Evolutionary conservation across 2,113 vertebrate species (phyloP).

Genomic region (Corythornis vintsioides): DNA sequence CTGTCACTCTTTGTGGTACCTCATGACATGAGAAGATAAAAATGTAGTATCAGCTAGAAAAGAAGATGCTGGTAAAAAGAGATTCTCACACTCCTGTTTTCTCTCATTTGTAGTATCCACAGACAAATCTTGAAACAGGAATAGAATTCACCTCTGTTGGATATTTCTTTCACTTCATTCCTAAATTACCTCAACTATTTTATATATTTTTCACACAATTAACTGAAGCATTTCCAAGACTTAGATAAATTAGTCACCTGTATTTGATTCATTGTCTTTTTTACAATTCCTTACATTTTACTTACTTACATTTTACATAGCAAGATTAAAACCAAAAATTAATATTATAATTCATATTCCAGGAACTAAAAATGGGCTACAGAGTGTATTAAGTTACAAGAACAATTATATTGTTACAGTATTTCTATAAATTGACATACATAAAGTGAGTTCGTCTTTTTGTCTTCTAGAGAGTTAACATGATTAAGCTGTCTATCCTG

Average conservation of each 20-base stretch:
- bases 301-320: background rate
- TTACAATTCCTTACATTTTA: background rate
- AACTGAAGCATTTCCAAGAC: background rate
- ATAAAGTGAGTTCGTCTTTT: background rate
- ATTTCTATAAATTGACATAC: background rate
- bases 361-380: background rate
- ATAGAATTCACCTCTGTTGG: background rate
- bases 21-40: background rate
- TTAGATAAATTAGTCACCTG: background rate
- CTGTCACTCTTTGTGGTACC: background rate
- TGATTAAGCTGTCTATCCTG: conserved; percentile 13
- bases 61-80: background rate
- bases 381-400: background rate
- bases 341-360: background rate
- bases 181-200: background rate
- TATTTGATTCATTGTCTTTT: background rate
- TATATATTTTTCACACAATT: background rate
- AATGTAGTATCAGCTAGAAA: background rate
- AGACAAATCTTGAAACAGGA: background rate
- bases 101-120: background rate
- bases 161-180: background rate
- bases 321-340: background rate
- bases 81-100: background rate
- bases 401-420: background rate
- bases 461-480: background rate